Conservation (phyloP, 2,113 vertebrate species). For the Chrysochloris asiatica region DNA sequence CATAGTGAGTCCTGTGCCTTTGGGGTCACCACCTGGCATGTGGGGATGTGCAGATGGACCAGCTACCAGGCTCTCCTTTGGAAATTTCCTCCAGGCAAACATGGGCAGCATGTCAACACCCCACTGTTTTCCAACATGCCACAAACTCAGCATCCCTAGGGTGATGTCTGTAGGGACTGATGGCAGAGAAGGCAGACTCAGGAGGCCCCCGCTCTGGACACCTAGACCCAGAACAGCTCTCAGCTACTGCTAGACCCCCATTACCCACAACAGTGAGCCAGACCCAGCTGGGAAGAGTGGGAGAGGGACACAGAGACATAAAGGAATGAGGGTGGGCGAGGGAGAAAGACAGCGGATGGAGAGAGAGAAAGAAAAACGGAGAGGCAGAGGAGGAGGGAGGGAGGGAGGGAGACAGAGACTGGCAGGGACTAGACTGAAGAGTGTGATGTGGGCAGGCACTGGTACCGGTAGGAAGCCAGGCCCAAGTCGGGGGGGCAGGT, state of each 20-base stretch:
- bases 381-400: no score
- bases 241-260: rapidly evolving
- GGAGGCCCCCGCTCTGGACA: not conserved
- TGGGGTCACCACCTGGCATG: not conserved
- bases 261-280: not conserved
- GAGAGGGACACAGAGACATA: no score
- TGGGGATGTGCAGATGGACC: not conserved
- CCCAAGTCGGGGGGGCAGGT: no score
- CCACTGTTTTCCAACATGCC: not conserved
- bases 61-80: not conserved
- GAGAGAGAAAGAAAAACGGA: no score
- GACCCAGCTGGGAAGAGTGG: no score
- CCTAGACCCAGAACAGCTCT: not conserved
- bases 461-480: no score
- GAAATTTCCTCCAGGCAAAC: not conserved
- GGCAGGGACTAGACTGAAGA: not conserved
- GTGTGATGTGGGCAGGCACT: not conserved
- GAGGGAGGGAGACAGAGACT: not conserved
- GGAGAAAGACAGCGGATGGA: no score
- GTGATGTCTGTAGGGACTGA: not conserved
- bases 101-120: not conserved
- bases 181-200: not conserved
- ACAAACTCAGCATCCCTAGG: not conserved
- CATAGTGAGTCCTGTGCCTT: not conserved
- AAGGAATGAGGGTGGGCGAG: no score